A percentile compares a stretch with the other conserved stretches of the same genome.
phyloP scores from a whole-genome alignment of 2,113 vertebrate species.

The Vulpes vulpes region DNA sequence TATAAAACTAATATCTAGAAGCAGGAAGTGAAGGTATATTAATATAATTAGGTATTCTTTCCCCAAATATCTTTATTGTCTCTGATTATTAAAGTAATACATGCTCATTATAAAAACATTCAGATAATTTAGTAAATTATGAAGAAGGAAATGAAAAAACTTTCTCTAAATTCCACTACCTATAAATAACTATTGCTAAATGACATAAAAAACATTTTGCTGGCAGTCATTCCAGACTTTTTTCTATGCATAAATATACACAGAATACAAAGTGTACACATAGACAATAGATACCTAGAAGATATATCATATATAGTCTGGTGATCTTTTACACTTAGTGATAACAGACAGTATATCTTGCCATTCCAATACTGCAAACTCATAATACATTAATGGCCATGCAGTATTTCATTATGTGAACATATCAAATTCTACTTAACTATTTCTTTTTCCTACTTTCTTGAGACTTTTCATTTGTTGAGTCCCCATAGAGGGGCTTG shows the following conservation, averaged over 20 bases:
- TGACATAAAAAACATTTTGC: neutral
- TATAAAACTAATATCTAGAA: neutral
- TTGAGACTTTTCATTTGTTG: conserved; percentile 6
- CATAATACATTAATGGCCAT: neutral
- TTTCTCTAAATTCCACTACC: neutral
- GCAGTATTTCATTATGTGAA: neutral
- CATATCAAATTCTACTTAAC: neutral
- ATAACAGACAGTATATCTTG: neutral
- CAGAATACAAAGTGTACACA: neutral
- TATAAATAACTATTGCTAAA: neutral
- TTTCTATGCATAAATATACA: neutral
- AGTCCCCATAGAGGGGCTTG: neutral
- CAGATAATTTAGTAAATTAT: conserved; percentile 27
- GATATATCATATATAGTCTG: neutral
- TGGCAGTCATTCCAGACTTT: neutral
- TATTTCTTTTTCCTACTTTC: neutral
- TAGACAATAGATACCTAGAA: neutral
- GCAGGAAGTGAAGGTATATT: neutral
- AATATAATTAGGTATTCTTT: neutral
- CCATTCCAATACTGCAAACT: neutral
- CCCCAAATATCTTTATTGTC: neutral
- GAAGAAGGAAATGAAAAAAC: conserved; percentile 3
- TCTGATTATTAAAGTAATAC: conserved; percentile 19
- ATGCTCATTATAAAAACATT: neutral
- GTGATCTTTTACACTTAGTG: neutral